Evolutionary conservation across 2,888 invertebrate species (phyloP).

Genomic region (Parapristionchus giblindavisi): DNA sequence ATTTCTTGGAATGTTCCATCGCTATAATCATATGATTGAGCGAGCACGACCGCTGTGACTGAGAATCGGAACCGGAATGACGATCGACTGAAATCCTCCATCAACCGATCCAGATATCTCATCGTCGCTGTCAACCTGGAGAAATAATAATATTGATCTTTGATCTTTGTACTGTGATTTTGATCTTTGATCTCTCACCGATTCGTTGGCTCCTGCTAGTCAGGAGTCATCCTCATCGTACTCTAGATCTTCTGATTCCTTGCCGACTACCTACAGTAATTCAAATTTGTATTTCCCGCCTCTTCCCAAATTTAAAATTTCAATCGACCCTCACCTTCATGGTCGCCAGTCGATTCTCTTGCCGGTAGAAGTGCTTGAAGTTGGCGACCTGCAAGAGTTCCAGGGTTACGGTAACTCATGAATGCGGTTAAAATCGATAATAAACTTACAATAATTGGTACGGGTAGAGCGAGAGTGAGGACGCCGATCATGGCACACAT

Average conservation of each 20-base stretch:
- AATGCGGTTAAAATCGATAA: neutral
- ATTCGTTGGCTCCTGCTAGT: conserved; percentile 9
- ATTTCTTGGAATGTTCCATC: too few species aligned
- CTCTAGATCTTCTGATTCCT: conserved; percentile 28
- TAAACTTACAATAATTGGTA: conserved; percentile 71
- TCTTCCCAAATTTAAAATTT: neutral
- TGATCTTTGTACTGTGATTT: neutral
- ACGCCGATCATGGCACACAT: conserved; percentile 72
- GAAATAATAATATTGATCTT: neutral
- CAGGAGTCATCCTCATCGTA: conserved; percentile 31
- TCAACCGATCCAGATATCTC: too few species aligned
- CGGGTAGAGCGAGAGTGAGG: conserved; percentile 72
- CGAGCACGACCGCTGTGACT: too few species aligned
- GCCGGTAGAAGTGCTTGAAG: conserved; percentile 72
- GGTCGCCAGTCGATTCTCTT: conserved; percentile 67
- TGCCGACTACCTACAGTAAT: conserved; percentile 29
- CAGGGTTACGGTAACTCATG: neutral
- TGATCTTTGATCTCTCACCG: neutral
- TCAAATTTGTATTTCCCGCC: conserved; percentile 11
- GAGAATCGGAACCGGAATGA: too few species aligned
- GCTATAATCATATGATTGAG: too few species aligned
- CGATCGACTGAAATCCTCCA: too few species aligned
- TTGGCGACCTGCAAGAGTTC: conserved; percentile 69
- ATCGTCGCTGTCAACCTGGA: conserved; percentile 2
- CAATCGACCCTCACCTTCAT: conserved; percentile 46